Evolutionary conservation across 2,113 vertebrate genomes (phyloP).

Genomic region (Oxyruncus cristatus): DNA sequence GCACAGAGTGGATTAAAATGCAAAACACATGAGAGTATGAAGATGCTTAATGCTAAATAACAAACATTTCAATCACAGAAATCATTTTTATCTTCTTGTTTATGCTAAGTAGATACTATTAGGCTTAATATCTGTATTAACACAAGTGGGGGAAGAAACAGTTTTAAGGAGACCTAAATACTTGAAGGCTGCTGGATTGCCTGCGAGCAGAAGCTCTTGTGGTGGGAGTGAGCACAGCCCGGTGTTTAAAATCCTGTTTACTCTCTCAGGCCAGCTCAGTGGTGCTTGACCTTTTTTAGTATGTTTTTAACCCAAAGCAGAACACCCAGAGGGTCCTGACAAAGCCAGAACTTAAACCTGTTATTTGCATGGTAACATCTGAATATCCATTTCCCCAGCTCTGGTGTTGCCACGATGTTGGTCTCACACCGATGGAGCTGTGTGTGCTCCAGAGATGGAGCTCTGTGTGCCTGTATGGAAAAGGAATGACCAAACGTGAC

Average conservation of each 20-base stretch:
- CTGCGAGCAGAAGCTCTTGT: slow-evolving; percentile 7
- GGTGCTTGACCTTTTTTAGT: slow-evolving; percentile 51
- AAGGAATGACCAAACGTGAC: neutral
- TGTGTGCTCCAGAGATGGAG: neutral
- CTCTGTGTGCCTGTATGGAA: neutral
- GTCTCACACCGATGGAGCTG: neutral
- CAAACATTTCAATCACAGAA: slow-evolving; percentile 83
- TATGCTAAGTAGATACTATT: slow-evolving; percentile 82
- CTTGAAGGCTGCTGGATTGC: slow-evolving; percentile 21
- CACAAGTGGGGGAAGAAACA: slow-evolving; percentile 69
- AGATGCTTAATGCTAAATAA: slow-evolving; percentile 83
- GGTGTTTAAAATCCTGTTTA: slow-evolving; percentile 58
- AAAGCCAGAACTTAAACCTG: slow-evolving; percentile 17
- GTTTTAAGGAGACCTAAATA: slow-evolving; percentile 71
- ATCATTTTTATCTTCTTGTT: slow-evolving; percentile 84
- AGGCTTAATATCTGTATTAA: slow-evolving; percentile 82
- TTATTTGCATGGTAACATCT: neutral
- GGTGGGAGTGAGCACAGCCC: neutral
- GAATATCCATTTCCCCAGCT: neutral
- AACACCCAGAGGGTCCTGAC: neutral
- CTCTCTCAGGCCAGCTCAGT: slow-evolving; percentile 36
- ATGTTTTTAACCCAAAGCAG: slow-evolving; percentile 51
- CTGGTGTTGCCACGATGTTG: neutral
- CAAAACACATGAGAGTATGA: slow-evolving; percentile 75
- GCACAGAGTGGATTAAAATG: slow-evolving; percentile 83